Evolutionary conservation across 2,797 vertebrate species (phyloP), one percentile per base, ranked within the genome.

Genomic region (Brachymystax lenok): DNA sequence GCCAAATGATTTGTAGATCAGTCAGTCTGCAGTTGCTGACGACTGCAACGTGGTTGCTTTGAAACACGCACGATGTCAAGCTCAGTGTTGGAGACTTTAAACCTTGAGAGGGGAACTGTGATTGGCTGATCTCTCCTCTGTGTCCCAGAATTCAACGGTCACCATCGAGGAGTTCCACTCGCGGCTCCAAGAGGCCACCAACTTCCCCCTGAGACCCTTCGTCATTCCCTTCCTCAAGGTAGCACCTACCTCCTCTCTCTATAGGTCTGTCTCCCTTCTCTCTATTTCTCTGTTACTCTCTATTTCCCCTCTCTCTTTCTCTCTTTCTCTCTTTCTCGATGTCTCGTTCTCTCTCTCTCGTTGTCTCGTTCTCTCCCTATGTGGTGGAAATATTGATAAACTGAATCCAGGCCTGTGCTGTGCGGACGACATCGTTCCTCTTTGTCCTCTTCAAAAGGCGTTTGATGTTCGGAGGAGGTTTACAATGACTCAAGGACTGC

Each of bases 151-250:
- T 90, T 99, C 98, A 1, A 98, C 97, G 0, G 96, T 99, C 81
- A 99, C 98, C 77, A 99, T 99, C 17, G 98, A 99, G 90, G 98
- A 99, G 92, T 99, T 99, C 87, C 98, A 99, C 86, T 98, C 97
- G 71, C 95, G 98, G 84, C 96, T 99, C 76, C 98, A 99, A 83
- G 98, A 99, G 87, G 98, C 98, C 1, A 99, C 98, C 1, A 99
- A 99, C 92, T 99, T 99, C 83, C 98, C 98, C 50, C 87, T 99
- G 56, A 94, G 98, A 75, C 98, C 98, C 0, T 99, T 99, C 85
- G 98, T 99, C 86, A 99, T 99, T 87, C 98, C 98, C 56, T 99
- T 99, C 69, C 50, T 46, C 52, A 72, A 72, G 71, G 71, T 72
- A 30, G 19, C 68, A 16, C 33, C 17, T 33, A 35, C 68, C 16